Base-by-base conservation (phyloP, 1,140 invertebrate species). In the Piezodorus guildinii region DNA sequence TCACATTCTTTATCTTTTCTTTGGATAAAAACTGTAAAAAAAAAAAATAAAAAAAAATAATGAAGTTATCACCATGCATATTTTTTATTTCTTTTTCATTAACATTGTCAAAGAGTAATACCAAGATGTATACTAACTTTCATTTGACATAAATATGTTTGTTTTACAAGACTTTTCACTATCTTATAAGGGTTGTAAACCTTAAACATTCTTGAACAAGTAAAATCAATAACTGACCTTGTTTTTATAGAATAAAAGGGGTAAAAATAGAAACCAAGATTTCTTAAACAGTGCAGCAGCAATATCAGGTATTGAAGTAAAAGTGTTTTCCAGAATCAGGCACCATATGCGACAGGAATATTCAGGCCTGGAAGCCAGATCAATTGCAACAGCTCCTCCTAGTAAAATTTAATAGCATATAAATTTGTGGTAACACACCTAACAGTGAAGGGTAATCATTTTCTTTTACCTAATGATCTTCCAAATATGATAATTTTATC, bases 221-320 rank as follows among this genome's bases (percentile, higher is more conserved):
- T n/a, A 39, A 39, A 39, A 10, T 39, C 23, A 62, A 49, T 0
- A 52, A 9, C n/a, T 62, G 73, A 90, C 88, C 81, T 90, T 88
- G 76, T 90, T 91, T 77, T 91, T 91, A 74, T 89, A 88, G 71
- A 81, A 84, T 74, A 84, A 80, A 68, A 83, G 74, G 68, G 89
- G 89, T 67, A 91, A 74, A 75, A 84, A 86, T 65, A 83, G 79
- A 46, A 90, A 73, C 70, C 84, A 78, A 73, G 78, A 83, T 76
- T 80, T 84, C 70, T 84, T 82, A 43, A 89, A 76, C 65, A 89
- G 76, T 58, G 87, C 80, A 69, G 80, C 78, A n/a, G 90, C 91
- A 84, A 96, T 94, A 68, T 93, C 90, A 27, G 90, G 91, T 74
- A 97, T 91, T 72, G 87, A 92, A 10, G 91, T 95, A 72, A 97